Conservation (phyloP, 2,888 invertebrate species). For the Napeogenes sylphis region DNA sequence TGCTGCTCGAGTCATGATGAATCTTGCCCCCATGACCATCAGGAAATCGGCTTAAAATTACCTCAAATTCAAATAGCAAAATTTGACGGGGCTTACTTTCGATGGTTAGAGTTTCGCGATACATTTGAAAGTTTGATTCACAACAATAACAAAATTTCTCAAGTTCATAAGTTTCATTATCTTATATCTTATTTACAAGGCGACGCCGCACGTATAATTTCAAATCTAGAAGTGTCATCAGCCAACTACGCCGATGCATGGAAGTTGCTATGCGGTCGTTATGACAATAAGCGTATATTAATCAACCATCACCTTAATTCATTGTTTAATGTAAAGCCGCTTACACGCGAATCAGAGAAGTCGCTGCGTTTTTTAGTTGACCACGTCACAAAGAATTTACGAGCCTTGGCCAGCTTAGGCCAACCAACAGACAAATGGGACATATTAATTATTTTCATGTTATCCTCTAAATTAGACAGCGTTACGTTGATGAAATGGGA, state of each 20-base stretch:
- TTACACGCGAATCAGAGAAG: conserved; percentile 24
- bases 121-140: conserved; percentile 23
- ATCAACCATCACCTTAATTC: conserved; percentile 24
- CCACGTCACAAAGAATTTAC: conserved; percentile 30
- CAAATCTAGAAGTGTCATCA: conserved; percentile 24
- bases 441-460: conserved; percentile 20
- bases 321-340: conserved; percentile 18
- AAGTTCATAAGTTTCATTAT: conserved; percentile 28
- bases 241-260: conserved; percentile 27
- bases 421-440: conserved; percentile 30
- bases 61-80: conserved; percentile 27
- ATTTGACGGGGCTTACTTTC: conserved; percentile 23
- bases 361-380: conserved; percentile 30
- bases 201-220: conserved; percentile 24
- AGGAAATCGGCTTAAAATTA: neutral
- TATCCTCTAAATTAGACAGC: conserved; percentile 27
- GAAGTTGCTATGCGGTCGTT: conserved; percentile 22
- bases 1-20: too few species aligned
- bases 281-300: conserved; percentile 26
- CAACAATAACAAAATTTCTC: conserved; percentile 17
- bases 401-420: conserved; percentile 29
- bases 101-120: conserved; percentile 28
- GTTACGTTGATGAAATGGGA: conserved; percentile 14
- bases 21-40: too few species aligned
- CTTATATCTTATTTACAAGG: conserved; percentile 26